Evolutionary conservation across 2,797 vertebrate species (phyloP).

Genomic region (Echiichthys vipera): DNA sequence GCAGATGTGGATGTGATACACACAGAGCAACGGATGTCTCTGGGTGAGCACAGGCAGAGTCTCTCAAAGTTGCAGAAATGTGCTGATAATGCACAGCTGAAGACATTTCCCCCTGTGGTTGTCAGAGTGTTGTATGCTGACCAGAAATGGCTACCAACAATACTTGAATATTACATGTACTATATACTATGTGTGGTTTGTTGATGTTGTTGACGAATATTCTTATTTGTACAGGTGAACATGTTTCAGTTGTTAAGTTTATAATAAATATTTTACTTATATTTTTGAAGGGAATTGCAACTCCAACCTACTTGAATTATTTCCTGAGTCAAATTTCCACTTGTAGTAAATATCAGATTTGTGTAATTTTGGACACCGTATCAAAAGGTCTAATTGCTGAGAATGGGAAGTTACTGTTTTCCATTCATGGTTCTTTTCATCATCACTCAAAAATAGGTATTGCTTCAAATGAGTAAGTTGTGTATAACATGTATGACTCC

Average conservation of each 20-base stretch:
- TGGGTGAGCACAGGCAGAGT: background rate
- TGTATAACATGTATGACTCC: background rate
- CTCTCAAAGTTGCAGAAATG: conserved; percentile 6
- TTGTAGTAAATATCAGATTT: background rate
- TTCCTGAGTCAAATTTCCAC: background rate
- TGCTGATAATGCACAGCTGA: background rate
- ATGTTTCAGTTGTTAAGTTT: too few species aligned
- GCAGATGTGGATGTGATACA: background rate
- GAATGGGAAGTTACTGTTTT: background rate
- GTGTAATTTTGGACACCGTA: background rate
- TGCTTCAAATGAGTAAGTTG: background rate
- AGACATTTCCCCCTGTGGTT: background rate
- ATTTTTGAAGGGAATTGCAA: too few species aligned
- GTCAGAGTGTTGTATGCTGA: background rate
- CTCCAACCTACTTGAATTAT: too few species aligned
- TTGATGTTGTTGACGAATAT: too few species aligned
- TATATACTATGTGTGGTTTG: too few species aligned
- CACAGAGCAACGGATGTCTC: background rate
- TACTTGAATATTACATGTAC: background rate
- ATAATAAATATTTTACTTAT: too few species aligned
- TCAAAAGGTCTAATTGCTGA: background rate
- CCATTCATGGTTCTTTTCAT: background rate
- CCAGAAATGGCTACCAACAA: background rate
- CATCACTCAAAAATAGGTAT: background rate
- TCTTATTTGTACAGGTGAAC: too few species aligned